Percentiles rank a stretch among this genome's conserved stretches.
phyloP scores from a whole-genome alignment of 1,140 invertebrate species.

The Nasonia vitripennis region DNA sequence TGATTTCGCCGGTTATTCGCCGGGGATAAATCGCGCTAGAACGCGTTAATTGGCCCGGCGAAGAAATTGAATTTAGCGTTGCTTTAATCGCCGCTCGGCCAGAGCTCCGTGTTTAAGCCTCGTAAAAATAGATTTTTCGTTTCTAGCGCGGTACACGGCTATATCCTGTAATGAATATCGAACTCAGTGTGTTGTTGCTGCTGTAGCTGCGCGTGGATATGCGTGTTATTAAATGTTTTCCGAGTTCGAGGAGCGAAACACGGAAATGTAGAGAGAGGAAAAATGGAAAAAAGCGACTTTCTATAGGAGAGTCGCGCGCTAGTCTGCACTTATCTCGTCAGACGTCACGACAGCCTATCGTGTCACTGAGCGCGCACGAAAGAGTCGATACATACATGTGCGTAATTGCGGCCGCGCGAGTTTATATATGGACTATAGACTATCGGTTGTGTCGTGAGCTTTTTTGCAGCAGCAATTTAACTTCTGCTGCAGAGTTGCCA shows the following conservation, averaged over 20 bases:
- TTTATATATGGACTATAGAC: background rate
- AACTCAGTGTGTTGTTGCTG: background rate
- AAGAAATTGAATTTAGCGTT: background rate
- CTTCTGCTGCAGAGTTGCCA: background rate
- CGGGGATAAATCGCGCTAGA: background rate
- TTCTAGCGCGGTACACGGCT: background rate
- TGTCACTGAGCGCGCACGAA: background rate
- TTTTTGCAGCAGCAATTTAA: background rate
- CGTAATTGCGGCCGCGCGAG: background rate
- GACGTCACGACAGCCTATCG: background rate
- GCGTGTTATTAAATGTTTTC: background rate
- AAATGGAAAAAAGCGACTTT: background rate
- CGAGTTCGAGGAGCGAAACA: background rate
- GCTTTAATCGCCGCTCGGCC: too few species aligned
- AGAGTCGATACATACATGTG: background rate
- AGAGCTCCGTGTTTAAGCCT: background rate
- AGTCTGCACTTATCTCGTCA: constrained; percentile 21
- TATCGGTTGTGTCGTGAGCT: background rate
- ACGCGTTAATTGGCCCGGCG: background rate
- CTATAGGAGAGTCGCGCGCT: too few species aligned
- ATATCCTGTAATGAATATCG: background rate
- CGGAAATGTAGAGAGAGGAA: background rate
- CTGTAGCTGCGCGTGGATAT: background rate
- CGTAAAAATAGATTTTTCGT: background rate
- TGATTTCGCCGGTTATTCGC: background rate